Evolutionary conservation across 1,140 invertebrate genomes (phyloP), one percentile per base, ranked within the genome.

Genomic region (Potamilus streckersoni): DNA sequence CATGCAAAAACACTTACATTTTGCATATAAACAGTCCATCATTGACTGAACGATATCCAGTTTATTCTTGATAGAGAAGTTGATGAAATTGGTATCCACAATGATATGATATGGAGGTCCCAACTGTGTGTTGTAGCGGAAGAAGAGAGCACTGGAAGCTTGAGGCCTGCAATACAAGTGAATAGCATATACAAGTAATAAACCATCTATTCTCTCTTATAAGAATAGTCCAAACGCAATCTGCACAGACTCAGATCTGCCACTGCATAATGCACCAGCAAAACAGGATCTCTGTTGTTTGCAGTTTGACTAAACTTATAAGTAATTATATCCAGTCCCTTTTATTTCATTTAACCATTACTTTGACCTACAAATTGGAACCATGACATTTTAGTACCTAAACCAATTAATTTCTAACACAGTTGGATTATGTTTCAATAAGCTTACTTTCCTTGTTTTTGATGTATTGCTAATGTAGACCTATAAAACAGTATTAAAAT

Each of bases 11-110:
- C 70, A 89, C 91, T 90, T 89, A 93, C 98, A 98, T 91, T 99
- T 99, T 16, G 98, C 98, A 91, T 98, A 99, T 2, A 99, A 91
- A 90, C 98, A 99, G 84, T 99, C 96, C 97, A 99, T 99, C 96
- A 99, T 98, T 81, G 95, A 96, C 87, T 98, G 94, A 69, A 98
- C 93, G 66, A 99, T 95, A 87, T 99, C 98, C 71, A 99, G 90
- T 92, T 99, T 99, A 87, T 98, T 98, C 91, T 98, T 98, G 56
- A 99, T 97, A 0, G 98, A 97, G 89, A 99, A 99, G 87, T 99
- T 99, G 5, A 99, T 94, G 85, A 99, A 99, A 91, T 99, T 99
- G 2, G 98, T 99, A 89, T 99, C 98, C 19, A 99, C 89, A 56
- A 99, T 91, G 61, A 99, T 94, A 83, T 98, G 98, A 89, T 98